These are phyloP conservation scores for Meandrina meandrites DNA, from an alignment of 92 coral and sea anemone genomes.

Conservation along the genomic window DNA sequence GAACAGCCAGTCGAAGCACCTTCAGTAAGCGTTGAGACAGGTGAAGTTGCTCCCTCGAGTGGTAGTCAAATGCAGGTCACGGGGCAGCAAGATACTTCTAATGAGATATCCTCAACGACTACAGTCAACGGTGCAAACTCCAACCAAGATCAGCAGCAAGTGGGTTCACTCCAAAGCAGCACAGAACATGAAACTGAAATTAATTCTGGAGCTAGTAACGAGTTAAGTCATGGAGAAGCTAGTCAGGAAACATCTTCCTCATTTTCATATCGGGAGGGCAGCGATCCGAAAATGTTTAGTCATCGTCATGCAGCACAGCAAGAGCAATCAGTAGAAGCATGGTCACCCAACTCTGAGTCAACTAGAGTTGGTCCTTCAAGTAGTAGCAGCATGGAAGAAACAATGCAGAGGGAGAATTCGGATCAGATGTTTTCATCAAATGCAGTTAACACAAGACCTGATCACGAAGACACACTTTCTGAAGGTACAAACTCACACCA, in stretches of 20 bases:
- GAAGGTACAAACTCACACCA: not conserved
- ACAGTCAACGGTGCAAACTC: not conserved
- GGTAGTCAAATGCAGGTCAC: not conserved
- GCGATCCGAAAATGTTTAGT: not conserved
- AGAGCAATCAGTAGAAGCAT: not conserved
- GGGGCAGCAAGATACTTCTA: not conserved
- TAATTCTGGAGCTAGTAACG: not conserved
- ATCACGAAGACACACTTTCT: not conserved
- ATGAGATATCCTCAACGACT: not conserved
- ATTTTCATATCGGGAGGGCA: not conserved
- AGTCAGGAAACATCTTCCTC: not conserved
- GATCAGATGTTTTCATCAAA: not conserved
- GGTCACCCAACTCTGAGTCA: not conserved
- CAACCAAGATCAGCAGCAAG: not conserved
- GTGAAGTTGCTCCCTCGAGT: not conserved
- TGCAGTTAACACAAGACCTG: not conserved
- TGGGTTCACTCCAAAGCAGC: not conserved
- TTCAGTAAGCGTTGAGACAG: not conserved
- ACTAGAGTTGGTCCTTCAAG: not conserved
- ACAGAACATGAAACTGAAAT: not conserved
- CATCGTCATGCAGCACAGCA: not conserved
- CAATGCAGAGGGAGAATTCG: not conserved
- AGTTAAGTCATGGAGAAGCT: not conserved
- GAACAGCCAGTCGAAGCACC: not conserved
- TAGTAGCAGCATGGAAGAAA: not conserved